Evolutionary conservation across 2,888 invertebrate species (phyloP).

Genomic region (Pherbina coryleti): DNA sequence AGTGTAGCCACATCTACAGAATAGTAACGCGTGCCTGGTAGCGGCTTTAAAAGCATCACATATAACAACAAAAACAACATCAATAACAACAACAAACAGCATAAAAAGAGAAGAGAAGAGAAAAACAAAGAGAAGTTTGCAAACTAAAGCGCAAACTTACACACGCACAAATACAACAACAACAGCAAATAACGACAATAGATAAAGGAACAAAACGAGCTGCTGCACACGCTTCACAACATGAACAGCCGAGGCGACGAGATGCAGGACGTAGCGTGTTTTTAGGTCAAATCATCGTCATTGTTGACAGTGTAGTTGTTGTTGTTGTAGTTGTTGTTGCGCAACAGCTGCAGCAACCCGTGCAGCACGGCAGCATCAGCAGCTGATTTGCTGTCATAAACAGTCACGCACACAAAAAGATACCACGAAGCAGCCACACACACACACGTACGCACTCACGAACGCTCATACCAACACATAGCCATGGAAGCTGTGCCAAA

Average conservation of each 20-base stretch:
- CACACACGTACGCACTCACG: slow-evolving; percentile 4
- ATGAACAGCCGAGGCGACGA: slow-evolving; percentile 1
- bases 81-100: slow-evolving; percentile 13
- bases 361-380: slow-evolving; percentile 4
- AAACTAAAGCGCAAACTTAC: not conserved
- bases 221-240: not conserved
- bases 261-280: slow-evolving; percentile 14
- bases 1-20: not conserved
- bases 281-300: slow-evolving; percentile 31
- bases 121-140: not conserved
- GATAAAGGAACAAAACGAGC: not conserved
- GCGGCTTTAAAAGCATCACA: slow-evolving; percentile 32
- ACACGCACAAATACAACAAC: not conserved
- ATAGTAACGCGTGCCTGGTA: slow-evolving; percentile 23
- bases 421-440: not conserved
- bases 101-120: not conserved
- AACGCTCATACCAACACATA: not conserved
- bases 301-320: slow-evolving; percentile 17
- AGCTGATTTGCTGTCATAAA: slow-evolving; percentile 5
- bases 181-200: not conserved
- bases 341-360: not conserved
- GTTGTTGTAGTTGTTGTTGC: slow-evolving; percentile 3
- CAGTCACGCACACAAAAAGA: not conserved
- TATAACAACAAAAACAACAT: slow-evolving; percentile 9
- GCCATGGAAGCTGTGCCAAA: slow-evolving; percentile 67